A percentile compares a stretch with the other conserved stretches of the same genome.
These are phyloP conservation scores for Aleiodes leptofemur DNA, from an alignment of 2,888 invertebrate species.

Conservation along the genomic window DNA sequence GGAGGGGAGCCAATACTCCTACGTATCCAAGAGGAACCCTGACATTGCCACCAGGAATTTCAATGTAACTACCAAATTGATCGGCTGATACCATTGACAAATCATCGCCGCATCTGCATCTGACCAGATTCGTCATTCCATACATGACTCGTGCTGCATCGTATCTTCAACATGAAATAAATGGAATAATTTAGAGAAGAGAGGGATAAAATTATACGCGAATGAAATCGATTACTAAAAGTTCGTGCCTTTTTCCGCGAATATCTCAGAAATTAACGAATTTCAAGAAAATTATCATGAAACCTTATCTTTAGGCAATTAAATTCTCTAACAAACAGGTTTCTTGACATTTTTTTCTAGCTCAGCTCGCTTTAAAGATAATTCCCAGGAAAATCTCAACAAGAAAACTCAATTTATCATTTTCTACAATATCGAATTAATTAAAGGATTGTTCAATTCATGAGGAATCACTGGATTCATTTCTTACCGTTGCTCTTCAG, in stretches of 20 bases:
- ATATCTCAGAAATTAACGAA: too few species aligned
- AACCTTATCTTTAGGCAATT: too few species aligned
- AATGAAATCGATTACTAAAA: too few species aligned
- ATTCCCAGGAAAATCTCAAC: too few species aligned
- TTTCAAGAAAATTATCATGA: too few species aligned
- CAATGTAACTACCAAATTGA: constrained; percentile 83
- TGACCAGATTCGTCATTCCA: constrained; percentile 80
- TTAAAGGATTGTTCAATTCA: not conserved
- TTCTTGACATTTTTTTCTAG: too few species aligned
- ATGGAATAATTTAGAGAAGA: not conserved
- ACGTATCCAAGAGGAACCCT: constrained; percentile 82
- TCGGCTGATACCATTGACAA: constrained; percentile 84
- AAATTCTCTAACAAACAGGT: too few species aligned
- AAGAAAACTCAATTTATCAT: too few species aligned
- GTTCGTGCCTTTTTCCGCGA: too few species aligned
- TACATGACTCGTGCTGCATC: constrained; percentile 84
- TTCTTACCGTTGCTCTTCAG: constrained; percentile 79
- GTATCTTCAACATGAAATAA: constrained; percentile 73
- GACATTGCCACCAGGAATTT: constrained; percentile 82
- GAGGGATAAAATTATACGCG: not conserved
- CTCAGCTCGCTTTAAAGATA: too few species aligned
- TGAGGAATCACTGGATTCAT: too few species aligned
- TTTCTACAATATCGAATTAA: too few species aligned
- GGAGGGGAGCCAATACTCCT: constrained; percentile 81
- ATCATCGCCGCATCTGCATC: constrained; percentile 83